phyloP scores from a whole-genome alignment of 2,113 vertebrate genomes.

The Brachyistius frenatus region DNA sequence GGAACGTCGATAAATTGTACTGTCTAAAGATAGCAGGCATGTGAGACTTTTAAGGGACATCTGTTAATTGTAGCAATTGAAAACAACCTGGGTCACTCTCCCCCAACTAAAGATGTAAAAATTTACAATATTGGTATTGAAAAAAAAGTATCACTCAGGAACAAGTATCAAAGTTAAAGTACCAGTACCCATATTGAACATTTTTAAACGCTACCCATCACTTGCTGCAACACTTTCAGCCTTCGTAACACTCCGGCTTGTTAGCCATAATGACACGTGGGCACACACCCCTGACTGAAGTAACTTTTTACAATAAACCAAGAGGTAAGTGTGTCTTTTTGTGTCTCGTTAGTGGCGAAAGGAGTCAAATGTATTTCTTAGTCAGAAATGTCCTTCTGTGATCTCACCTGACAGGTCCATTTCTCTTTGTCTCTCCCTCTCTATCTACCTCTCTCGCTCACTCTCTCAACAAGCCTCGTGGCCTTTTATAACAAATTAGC shows the following conservation, averaged over 20 bases:
- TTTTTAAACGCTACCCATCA: too few relatives aligned
- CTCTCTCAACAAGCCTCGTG: constrained; percentile 40
- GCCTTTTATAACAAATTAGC: constrained; percentile 64
- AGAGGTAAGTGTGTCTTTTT: not conserved
- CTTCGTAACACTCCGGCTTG: not conserved
- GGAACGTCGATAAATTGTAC: too few relatives aligned
- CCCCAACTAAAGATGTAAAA: too few relatives aligned
- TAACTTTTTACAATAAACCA: not conserved
- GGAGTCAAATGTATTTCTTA: constrained; percentile 2
- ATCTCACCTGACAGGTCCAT: constrained; percentile 23
- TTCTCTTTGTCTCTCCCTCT: constrained; percentile 20
- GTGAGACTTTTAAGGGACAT: too few relatives aligned
- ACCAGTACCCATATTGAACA: too few relatives aligned
- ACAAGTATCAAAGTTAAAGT: too few relatives aligned
- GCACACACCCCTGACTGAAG: not conserved
- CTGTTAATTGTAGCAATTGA: too few relatives aligned
- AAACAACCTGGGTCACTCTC: too few relatives aligned
- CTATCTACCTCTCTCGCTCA: constrained; percentile 12
- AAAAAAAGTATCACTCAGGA: too few relatives aligned
- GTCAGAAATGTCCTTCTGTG: constrained; percentile 14
- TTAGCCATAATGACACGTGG: not conserved
- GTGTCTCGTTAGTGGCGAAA: not conserved
- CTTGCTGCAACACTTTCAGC: not conserved
- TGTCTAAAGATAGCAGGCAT: too few relatives aligned
- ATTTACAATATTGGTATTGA: too few relatives aligned